Evolutionary conservation across 2,113 vertebrate genomes (phyloP).

Genomic region (Elgaria multicarinata): DNA sequence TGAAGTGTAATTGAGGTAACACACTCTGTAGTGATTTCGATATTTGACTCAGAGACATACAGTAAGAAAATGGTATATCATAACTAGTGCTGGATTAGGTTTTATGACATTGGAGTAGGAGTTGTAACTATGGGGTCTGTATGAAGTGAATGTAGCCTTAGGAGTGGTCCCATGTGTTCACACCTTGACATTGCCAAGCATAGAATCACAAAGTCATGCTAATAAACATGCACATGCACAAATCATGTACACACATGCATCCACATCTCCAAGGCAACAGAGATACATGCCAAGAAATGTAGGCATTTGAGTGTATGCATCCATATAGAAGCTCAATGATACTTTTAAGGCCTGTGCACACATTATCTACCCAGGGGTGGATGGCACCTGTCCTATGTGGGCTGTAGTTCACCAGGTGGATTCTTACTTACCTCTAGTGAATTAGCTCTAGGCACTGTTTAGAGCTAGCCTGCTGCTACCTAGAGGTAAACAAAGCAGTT

Average conservation of each 20-base stretch:
- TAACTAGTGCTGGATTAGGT: background rate
- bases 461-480: constrained; percentile 22
- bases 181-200: background rate
- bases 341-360: constrained; percentile 30
- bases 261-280: constrained; percentile 27
- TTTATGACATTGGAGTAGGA: background rate
- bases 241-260: constrained; percentile 16
- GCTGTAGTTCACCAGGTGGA: background rate
- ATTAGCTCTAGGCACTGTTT: constrained; percentile 23
- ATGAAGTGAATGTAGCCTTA: constrained; percentile 8
- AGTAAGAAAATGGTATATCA: background rate
- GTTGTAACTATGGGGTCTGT: background rate
- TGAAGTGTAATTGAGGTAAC: background rate
- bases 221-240: background rate
- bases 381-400: constrained; percentile 1
- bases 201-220: constrained; percentile 20
- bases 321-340: constrained; percentile 1
- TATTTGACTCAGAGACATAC: background rate
- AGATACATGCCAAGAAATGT: constrained; percentile 10
- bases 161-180: background rate
- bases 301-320: constrained; percentile 20
- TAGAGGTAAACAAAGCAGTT: constrained; percentile 24
- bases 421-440: constrained; percentile 18
- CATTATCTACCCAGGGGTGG: background rate
- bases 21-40: background rate